These are phyloP conservation scores for Dolichomitus sp. DNA, from an alignment of 2,888 invertebrate species.

Conservation along the genomic window DNA sequence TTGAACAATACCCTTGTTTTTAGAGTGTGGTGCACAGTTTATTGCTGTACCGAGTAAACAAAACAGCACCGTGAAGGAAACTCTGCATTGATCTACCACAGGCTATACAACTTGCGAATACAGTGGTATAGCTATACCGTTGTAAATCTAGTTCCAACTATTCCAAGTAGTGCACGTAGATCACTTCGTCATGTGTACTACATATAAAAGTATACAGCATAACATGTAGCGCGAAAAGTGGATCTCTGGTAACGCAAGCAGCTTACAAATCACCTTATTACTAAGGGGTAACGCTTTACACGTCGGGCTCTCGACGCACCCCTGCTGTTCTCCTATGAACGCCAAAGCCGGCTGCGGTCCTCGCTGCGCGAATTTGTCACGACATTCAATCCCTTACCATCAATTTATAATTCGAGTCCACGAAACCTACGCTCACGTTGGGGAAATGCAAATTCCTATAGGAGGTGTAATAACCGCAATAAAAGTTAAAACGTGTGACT, in stretches of 20 bases:
- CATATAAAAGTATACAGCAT: constrained; percentile 23
- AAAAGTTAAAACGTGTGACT: constrained; percentile 14
- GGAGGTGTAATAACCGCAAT: not conserved
- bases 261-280: constrained; percentile 71
- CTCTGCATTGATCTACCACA: not conserved
- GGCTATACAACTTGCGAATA: not conserved
- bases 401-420: not conserved
- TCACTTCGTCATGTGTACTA: not conserved
- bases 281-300: constrained; percentile 39
- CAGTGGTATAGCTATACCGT: not conserved
- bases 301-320: constrained; percentile 23
- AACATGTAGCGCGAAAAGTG: constrained; percentile 8
- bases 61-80: not conserved
- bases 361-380: constrained; percentile 6
- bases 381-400: not conserved
- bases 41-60: not conserved
- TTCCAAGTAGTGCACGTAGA: not conserved
- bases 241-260: constrained; percentile 34
- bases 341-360: not conserved
- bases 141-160: not conserved
- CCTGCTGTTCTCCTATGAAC: constrained; percentile 4
- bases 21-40: not conserved
- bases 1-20: too few relatives aligned
- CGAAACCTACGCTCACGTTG: not conserved
- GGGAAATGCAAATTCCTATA: not conserved